A percentile compares a stretch with the other conserved stretches of the same genome.
phyloP scores from a whole-genome alignment of 2,113 vertebrate species.

The Oriolus oriolus region DNA sequence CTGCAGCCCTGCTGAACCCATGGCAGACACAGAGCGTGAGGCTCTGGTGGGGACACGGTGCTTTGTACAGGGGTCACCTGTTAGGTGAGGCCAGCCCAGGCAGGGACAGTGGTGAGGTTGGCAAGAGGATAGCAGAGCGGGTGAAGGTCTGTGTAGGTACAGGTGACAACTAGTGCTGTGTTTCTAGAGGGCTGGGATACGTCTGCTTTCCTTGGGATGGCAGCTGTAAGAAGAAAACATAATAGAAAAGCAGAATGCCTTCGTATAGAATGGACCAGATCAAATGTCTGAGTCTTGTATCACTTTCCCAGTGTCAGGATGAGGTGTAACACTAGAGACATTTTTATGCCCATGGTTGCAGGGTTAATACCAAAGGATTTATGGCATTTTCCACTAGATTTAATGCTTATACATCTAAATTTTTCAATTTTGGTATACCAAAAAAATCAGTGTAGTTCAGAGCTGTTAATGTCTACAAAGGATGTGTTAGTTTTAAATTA shows the following conservation, averaged over 20 bases:
- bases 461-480: neutral
- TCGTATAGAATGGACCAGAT: neutral
- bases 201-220: neutral
- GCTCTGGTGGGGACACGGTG: accelerated
- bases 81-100: neutral
- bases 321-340: neutral
- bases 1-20: neutral
- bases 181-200: neutral
- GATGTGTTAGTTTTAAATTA: neutral
- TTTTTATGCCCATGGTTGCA: neutral
- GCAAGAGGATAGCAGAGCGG: neutral
- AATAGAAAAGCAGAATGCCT: neutral
- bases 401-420: neutral
- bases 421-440: neutral
- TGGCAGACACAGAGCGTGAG: accelerated
- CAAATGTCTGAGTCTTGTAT: neutral
- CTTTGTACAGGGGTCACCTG: neutral
- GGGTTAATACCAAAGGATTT: neutral
- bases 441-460: neutral
- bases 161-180: neutral
- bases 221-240: neutral
- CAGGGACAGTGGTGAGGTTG: neutral
- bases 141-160: neutral
- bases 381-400: neutral
- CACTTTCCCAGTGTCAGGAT: neutral